Evolutionary conservation across 2,113 vertebrate genomes (phyloP), one percentile per base, ranked within the genome.

Genomic region (Hemibates koningsi): DNA sequence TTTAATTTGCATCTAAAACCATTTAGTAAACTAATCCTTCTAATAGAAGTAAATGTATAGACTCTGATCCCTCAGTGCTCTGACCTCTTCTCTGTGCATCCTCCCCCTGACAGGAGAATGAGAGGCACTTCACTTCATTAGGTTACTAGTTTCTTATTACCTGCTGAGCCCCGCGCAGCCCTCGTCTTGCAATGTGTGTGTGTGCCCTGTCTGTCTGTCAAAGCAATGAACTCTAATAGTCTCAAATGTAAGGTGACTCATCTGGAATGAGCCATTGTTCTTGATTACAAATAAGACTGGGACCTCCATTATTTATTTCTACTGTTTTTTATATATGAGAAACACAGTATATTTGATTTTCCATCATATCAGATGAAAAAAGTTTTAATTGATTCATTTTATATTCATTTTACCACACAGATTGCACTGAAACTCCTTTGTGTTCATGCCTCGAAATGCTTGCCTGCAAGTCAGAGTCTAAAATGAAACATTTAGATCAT

Each of bases 121-220:
- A 85, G 82, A 82, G 81, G 19, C 80, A 84, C 86, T 86, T 82
- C 81, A 83, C 86, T 93, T 94, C 88, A 92, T 89, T 90, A 87
- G 63, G 82, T 59, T 29, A 41, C 43, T 38, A 78, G 91, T 83
- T 53, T 93, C 88, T 82, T 80, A 86, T 93, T 93, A 94, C 88
- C 45, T 63, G 66, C 56, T 6, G 45, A 48, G 73, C 45, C 27
- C 0, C 0, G 45, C 1, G 1, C 63, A 24, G n/a, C 36, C 27
- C 16, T n/a, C 16, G 24, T 6, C 34, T 81, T 16, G 1, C 19
- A 32, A 11, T 78, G 16, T 50, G 43, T 78, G 38, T 27, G 9
- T 78, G 27, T 32, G 27, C n/a, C 61, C 61, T 66, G 53, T 76
- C 41, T 76, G 27, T 78, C 27, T 13, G 45, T 86, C 36, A 59